Base-by-base conservation (phyloP, 2,888 invertebrate genomes). In the Saturnia japonica region DNA sequence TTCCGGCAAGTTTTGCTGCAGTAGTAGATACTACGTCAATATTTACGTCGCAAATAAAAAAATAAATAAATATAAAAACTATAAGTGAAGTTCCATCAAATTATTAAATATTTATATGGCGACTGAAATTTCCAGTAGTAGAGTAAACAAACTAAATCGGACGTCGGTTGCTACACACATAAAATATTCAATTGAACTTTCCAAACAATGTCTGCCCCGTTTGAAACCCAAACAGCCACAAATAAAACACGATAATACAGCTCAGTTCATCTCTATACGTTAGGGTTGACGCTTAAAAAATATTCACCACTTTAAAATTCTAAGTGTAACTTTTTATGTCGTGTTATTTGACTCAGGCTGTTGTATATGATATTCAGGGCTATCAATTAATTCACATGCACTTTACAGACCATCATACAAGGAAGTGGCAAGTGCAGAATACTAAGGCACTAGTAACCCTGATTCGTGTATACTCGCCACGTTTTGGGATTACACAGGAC, bases 181-280 rank as follows among this genome's bases (percentile, higher is more conserved):
- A 68, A 68, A 72, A 51, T 68, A 72, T 70, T 70, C 70, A 68
- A 70, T 70, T 68, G 67, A 40, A 69, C 69, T 72, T 28, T 54
- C 60, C 60, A 69, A 72, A 70, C 70, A 68, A 72, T 64, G 70
- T 68, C 67, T 70, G 71, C 73, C 70, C 72, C 72, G 74, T 77
- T 77, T 77, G 79, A 78, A 79, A 78, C 68, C 76, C 75, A 76
- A 78, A 77, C 75, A 77, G 71, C 74, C 74, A 71, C 76, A 77
- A 79, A 81, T 78, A 79, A 80, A 81, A 77, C 68, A 72, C 70
- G 70, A 72, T 75, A 73, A 74, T 73, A 69, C 70, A 45, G 72
- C 71, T 71, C 72, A 70, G 70, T 68, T 74, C 72, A 70, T 74
- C 67, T 70, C 60, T 22, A 67, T 62, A 28, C 14, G 16, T 11